Percentiles rank a stretch among this genome's conserved stretches.
Conservation (phyloP, 1,140 invertebrate species). For the Drosophila mauritiana region DNA sequence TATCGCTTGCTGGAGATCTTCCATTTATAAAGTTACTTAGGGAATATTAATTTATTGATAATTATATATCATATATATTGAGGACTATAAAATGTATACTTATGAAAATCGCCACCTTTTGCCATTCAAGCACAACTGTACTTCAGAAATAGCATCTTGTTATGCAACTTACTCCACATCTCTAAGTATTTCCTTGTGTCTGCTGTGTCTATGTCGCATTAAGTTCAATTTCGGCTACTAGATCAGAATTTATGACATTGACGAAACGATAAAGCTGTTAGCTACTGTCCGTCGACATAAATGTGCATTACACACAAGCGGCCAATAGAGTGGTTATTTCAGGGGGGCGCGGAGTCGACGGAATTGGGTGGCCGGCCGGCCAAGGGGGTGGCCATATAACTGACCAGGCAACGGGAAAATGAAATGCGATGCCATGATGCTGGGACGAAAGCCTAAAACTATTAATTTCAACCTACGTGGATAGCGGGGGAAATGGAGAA, state of each 20-base stretch:
- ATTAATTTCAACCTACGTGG: conserved; percentile 74
- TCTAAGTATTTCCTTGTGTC: neutral
- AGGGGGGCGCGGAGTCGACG: neutral
- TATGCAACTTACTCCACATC: neutral
- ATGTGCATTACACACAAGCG: conserved; percentile 69
- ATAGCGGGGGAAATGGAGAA: conserved; percentile 52
- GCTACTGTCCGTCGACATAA: conserved; percentile 63
- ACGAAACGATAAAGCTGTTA: conserved; percentile 82
- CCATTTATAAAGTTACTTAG: no score
- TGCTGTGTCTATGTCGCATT: conserved; percentile 56
- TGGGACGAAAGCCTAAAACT: conserved; percentile 77
- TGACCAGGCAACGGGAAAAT: conserved; percentile 55
- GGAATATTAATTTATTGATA: no score
- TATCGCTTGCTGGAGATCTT: neutral
- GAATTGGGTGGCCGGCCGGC: neutral
- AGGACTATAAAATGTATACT: neutral
- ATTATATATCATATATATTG: neutral
- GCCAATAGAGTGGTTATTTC: neutral
- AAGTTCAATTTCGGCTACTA: conserved; percentile 81
- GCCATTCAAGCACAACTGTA: conserved; percentile 29
- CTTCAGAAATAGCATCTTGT: neutral
- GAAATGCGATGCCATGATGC: conserved; percentile 70
- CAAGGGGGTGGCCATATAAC: conserved; percentile 45
- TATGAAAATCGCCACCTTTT: no score
- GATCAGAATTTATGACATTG: conserved; percentile 84